Base-by-base conservation (phyloP, 2,888 invertebrate species). In the Carterocephalus palaemon region DNA sequence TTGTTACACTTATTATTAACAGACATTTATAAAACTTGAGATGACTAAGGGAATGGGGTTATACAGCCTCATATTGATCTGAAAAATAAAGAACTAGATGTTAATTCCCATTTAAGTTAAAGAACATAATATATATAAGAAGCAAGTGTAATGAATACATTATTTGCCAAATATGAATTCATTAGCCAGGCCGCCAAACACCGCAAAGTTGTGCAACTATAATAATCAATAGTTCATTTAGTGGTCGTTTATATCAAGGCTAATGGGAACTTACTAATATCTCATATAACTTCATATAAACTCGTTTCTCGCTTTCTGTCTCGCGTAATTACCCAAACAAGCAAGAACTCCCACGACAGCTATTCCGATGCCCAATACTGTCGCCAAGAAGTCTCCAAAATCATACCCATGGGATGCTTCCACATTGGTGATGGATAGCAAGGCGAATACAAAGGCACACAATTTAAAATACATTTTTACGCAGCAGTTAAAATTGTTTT, bases 281-380 rank as follows among this genome's bases (percentile, higher is more conserved):
- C 6, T 37, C 38, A 56, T 51, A 51, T 49, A 43, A 48, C 58
- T 55, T 54, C 81, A 85, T 36, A 86, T 84, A 57, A 86, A 85
- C 60, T 86, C 86, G 53, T 85, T 84, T 59, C 85, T 75, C 29
- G 89, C 88, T 70, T 87, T 86, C 68, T 88, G 89, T 62, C 92
- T 86, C 10, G 92, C 91, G 64, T 92, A 91, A 54, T 90, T 90
- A 22, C 92, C 92, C 61, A 92, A 80, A 72, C 92, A 92, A 12
- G 92, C 91, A 39, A 92, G 81, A 47, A 92, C 88, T 58, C 90
- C 90, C 47, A 90, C 66, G 15, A 88, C 84, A 32, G 89, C 84
- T 26, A 92, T 87, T 28, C 89, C 79, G 24, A 92, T 59, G 1
- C 91, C 91, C 37, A 92, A 62, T 53, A 92, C 78, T 12, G 92